These are phyloP conservation scores for Epinotia brunnichana DNA, from an alignment of 2,888 invertebrate species.

Conservation along the genomic window DNA sequence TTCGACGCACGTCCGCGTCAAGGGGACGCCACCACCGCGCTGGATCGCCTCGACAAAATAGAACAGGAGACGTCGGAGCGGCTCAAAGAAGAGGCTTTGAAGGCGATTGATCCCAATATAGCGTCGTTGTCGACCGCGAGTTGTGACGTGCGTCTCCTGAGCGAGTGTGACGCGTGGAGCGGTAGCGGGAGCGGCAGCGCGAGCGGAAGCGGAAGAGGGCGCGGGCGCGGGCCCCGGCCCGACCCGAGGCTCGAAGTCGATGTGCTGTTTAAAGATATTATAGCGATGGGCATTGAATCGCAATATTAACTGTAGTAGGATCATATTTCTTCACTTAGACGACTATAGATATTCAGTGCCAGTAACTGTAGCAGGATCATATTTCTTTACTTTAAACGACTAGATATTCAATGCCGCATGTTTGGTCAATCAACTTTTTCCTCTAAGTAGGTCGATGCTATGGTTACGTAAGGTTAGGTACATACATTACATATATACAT, in stretches of 20 bases:
- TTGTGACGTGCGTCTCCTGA: constrained; percentile 49
- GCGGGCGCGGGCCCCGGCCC: constrained; percentile 15
- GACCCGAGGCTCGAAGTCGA: constrained; percentile 37
- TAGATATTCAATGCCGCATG: neutral
- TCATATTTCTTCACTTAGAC: neutral
- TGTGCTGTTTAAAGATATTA: constrained; percentile 31
- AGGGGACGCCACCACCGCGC: constrained; percentile 64
- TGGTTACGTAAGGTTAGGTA: neutral
- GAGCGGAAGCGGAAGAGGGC: constrained; percentile 23
- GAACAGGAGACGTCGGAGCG: constrained; percentile 72
- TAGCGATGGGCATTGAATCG: constrained; percentile 8
- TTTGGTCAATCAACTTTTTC: neutral
- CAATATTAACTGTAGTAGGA: constrained; percentile 1
- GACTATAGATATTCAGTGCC: too few relatives aligned
- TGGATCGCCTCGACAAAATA: constrained; percentile 75
- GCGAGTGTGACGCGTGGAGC: constrained; percentile 57
- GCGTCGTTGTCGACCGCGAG: constrained; percentile 45
- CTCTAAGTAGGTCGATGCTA: too few relatives aligned
- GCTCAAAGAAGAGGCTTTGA: constrained; percentile 54
- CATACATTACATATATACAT: neutral
- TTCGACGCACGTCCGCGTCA: constrained; percentile 62
- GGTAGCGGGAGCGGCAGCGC: constrained; percentile 25
- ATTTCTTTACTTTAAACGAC: neutral
- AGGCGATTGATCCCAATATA: constrained; percentile 27
- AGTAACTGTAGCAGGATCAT: neutral